Evolutionary conservation across 2,888 invertebrate genomes (phyloP).

Genomic region (Sphecodes monilicornis): DNA sequence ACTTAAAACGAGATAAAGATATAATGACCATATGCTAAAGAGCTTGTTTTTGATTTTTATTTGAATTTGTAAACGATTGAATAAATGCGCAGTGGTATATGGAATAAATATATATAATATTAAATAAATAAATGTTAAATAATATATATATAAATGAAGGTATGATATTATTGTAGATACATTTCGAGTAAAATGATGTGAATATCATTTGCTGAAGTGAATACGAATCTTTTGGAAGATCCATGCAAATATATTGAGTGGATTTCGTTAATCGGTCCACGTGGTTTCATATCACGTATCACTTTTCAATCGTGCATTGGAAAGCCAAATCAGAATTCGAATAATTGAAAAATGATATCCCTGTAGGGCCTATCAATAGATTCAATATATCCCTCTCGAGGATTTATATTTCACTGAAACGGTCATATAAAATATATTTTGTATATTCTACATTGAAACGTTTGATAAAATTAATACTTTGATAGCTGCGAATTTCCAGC

Average conservation of each 20-base stretch:
- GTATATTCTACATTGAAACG: background rate
- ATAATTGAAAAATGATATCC: conserved; percentile 62
- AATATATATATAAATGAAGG: background rate
- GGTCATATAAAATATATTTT: conserved; percentile 11
- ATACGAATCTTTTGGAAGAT: background rate
- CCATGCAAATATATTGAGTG: conserved; percentile 54
- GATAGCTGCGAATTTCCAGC: background rate
- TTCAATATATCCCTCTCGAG: background rate
- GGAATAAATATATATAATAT: no score
- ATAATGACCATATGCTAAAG: background rate
- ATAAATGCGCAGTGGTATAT: background rate
- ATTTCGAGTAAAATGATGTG: background rate
- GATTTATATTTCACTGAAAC: conserved; percentile 21
- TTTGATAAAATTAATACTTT: conserved; percentile 15
- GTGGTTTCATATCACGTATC: conserved; percentile 72
- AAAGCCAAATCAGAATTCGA: conserved; percentile 49
- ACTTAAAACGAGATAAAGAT: background rate
- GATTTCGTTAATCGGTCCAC: conserved; percentile 74
- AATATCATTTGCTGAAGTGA: background rate
- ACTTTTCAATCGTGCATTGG: conserved; percentile 66
- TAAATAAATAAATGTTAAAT: no score
- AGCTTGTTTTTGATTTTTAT: background rate
- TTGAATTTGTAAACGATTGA: background rate
- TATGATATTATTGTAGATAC: background rate
- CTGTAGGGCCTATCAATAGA: conserved; percentile 23